phyloP scores from a whole-genome alignment of 2,797 vertebrate species.

The Pogonophryne albipinna region DNA sequence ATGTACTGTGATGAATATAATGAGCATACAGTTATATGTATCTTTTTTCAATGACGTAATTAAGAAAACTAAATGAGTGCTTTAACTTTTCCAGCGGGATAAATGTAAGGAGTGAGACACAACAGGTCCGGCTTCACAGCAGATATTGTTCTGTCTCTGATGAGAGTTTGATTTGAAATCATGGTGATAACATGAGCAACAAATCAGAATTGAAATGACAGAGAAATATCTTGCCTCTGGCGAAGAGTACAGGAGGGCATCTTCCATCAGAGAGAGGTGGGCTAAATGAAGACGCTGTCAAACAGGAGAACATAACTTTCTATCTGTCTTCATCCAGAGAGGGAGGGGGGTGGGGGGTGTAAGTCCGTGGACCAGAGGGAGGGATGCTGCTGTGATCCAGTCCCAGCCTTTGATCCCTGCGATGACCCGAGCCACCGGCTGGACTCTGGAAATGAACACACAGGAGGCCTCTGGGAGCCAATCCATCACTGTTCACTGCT shows the following conservation, averaged over 20 bases:
- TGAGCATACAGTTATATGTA: not conserved
- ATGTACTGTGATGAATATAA: not conserved
- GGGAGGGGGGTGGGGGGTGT: not conserved
- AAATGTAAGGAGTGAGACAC: not conserved
- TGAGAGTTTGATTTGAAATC: conserved; percentile 46
- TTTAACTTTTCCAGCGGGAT: not conserved
- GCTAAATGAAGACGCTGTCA: conserved; percentile 60
- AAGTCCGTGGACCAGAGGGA: conserved; percentile 62
- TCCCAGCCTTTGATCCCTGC: conserved; percentile 80
- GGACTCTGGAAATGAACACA: conserved; percentile 81
- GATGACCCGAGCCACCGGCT: conserved; percentile 71
- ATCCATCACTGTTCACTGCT: conserved; percentile 71
- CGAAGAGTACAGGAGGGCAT: conserved; percentile 43
- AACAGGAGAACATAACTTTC: conserved; percentile 46
- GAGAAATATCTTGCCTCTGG: conserved; percentile 56
- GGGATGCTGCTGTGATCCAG: conserved; percentile 74
- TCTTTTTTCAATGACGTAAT: no score
- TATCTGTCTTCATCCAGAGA: conserved; percentile 56
- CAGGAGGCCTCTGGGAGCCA: conserved; percentile 67
- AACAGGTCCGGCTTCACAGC: conserved; percentile 18
- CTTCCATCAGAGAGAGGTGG: conserved; percentile 40
- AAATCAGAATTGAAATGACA: conserved; percentile 49
- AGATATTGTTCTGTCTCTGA: conserved; percentile 23
- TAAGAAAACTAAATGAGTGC: not conserved
- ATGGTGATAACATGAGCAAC: conserved; percentile 32